Evolutionary conservation across 2,888 invertebrate species (phyloP), one percentile per base, ranked within the genome.

Genomic region (Melinopterus prodromus): DNA sequence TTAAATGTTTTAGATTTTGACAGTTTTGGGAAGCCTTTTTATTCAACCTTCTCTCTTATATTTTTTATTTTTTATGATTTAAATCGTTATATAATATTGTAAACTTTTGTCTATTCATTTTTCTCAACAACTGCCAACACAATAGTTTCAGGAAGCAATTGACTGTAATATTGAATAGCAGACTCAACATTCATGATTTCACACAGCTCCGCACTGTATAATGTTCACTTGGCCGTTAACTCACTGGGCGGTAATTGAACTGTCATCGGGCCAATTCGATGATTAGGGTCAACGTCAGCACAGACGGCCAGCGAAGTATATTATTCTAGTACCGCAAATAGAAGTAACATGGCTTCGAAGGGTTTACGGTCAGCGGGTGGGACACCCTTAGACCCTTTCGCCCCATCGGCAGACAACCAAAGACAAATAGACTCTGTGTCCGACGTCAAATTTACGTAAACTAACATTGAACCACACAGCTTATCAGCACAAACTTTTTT

Each of bases 211-310:
- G 26, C 26, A 26, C 26, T 53, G 53, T 53, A 12, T 12, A 53
- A 12, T 53, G 53, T 53, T 53, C 53, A 4, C 9, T 53, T 9
- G 53, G 53, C 53, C 53, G 53, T 53, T 53, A 53, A 53, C 3
- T 53, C 53, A 53, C 2, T 53, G 53, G 26, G 53, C 12, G 53
- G 53, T 53, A 53, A 53, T 53, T 53, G 53, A 53, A 53, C 53
- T 53, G 53, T 53, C 53, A 53, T 53, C 53, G 53, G 53, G 53
- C 53, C 53, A 53, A 53, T 53, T 53, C 53, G 53, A 53, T 53
- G 53, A 53, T 53, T 53, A 53, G 53, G 53, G 53, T 53, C 53
- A 53, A 53, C 53, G 53, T 53, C 53, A 53, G 12, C 53, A 12
- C 53, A 26, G 26, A 53, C 53, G 53, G 2, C 53, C 53, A 12